Percentiles rank a stretch among this genome's conserved stretches.
These are phyloP conservation scores for Sterrhoptilus dennistouni DNA, from an alignment of 2,113 vertebrate genomes.

Conservation along the genomic window DNA sequence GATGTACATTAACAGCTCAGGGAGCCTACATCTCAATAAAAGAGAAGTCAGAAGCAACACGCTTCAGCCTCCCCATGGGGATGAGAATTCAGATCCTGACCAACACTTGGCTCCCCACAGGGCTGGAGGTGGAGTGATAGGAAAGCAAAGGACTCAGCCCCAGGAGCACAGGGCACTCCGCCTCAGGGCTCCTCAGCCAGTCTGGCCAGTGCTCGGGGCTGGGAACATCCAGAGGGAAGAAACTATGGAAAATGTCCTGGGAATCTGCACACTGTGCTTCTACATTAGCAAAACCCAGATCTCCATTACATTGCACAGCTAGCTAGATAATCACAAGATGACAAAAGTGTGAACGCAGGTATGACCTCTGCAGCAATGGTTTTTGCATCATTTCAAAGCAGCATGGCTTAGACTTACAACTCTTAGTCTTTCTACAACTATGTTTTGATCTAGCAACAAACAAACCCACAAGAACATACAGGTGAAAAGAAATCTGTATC, in stretches of 20 bases:
- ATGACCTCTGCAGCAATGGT: background rate
- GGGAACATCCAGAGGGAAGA: background rate
- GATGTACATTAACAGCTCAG: background rate
- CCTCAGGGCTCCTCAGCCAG: background rate
- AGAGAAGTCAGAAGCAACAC: background rate
- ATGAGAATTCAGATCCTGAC: background rate
- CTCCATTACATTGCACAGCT: background rate
- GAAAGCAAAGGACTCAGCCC: background rate
- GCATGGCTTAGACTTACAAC: background rate
- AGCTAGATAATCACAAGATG: background rate
- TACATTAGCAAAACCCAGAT: background rate
- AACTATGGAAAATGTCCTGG: rapidly evolving
- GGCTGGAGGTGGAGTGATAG: background rate
- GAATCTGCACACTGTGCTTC: background rate
- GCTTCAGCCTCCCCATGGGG: rapidly evolving
- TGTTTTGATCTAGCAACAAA: background rate
- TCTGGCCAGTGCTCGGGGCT: background rate
- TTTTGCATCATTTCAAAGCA: background rate
- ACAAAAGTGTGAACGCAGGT: background rate
- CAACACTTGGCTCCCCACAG: rapidly evolving
- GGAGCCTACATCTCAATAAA: background rate
- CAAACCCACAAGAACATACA: background rate
- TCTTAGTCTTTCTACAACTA: background rate
- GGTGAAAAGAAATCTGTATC: background rate
- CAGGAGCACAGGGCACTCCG: background rate